Percentiles rank a stretch among this genome's conserved stretches.
phyloP scores from a whole-genome alignment of 2,797 vertebrate genomes.

The Melanotaenia parkinsoni region DNA sequence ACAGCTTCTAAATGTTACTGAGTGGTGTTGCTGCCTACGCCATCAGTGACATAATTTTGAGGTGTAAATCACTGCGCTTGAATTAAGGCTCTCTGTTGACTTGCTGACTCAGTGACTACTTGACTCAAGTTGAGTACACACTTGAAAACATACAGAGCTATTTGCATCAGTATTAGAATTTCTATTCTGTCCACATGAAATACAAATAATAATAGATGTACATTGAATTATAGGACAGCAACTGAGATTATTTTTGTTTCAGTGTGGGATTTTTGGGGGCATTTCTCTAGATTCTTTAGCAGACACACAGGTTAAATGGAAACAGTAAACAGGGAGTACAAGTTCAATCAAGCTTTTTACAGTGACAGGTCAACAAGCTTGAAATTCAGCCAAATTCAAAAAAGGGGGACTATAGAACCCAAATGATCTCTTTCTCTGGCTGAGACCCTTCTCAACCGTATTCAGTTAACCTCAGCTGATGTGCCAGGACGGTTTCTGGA shows the following conservation, averaged over 20 bases:
- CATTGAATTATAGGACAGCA: not conserved
- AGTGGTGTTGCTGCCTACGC: not conserved
- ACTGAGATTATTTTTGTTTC: not conserved
- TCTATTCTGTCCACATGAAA: not conserved
- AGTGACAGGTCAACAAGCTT: not conserved
- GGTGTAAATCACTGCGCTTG: not conserved
- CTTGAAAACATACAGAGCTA: not conserved
- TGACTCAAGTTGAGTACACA: not conserved
- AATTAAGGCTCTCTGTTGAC: conserved; percentile 5
- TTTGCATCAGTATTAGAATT: not conserved
- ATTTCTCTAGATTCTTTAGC: not conserved
- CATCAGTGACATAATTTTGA: not conserved
- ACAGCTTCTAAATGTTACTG: not conserved
- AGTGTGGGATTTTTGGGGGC: not conserved
- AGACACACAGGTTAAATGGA: not conserved
- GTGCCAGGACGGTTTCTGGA: not conserved
- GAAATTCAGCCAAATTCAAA: not conserved
- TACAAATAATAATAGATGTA: not conserved
- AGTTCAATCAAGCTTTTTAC: not conserved
- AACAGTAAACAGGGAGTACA: not conserved
- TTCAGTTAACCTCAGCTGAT: not conserved
- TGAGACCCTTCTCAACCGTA: not conserved
- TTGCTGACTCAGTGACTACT: conserved; percentile 1
- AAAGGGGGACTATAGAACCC: not conserved
- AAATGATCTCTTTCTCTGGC: not conserved